These are phyloP conservation scores for Carettochelys insculpta DNA, from an alignment of 2,113 vertebrate species.

Conservation along the genomic window DNA sequence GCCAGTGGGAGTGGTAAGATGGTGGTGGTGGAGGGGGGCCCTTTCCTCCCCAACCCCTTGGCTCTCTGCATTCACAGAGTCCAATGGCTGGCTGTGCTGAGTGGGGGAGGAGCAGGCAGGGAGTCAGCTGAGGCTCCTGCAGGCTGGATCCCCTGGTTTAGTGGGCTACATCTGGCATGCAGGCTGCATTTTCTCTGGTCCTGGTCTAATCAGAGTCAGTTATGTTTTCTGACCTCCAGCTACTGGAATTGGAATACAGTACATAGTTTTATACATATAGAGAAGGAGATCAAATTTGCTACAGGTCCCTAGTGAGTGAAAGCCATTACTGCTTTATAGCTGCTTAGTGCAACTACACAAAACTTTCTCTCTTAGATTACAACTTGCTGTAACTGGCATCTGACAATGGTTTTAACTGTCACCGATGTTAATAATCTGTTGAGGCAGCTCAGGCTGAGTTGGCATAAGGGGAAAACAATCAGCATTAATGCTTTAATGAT, in stretches of 20 bases:
- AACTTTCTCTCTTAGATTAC: slow-evolving; percentile 26
- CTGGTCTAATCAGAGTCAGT: neutral
- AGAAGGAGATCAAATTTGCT: neutral
- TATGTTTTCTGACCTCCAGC: neutral
- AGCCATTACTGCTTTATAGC: slow-evolving; percentile 15
- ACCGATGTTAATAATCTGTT: slow-evolving; percentile 19
- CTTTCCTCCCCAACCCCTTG: too few species aligned
- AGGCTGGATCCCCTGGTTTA: too few species aligned
- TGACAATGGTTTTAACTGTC: slow-evolving; percentile 49
- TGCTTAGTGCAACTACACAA: slow-evolving; percentile 18
- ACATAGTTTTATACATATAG: neutral
- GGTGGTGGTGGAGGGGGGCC: too few species aligned
- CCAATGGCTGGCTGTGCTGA: too few species aligned
- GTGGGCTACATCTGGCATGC: too few species aligned
- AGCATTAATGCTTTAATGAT: neutral
- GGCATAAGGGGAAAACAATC: neutral
- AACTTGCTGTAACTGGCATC: slow-evolving; percentile 26
- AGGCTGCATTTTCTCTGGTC: too few species aligned
- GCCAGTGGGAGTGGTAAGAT: too few species aligned
- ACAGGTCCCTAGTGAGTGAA: neutral
- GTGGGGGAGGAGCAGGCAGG: too few species aligned
- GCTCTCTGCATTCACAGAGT: too few species aligned
- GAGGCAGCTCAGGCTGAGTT: neutral
- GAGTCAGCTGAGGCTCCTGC: too few species aligned
- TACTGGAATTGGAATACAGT: neutral